A percentile compares a stretch with the other conserved stretches of the same genome.
These are phyloP conservation scores for Rhineura floridana DNA, from an alignment of 2,113 vertebrate genomes.

Conservation along the genomic window DNA sequence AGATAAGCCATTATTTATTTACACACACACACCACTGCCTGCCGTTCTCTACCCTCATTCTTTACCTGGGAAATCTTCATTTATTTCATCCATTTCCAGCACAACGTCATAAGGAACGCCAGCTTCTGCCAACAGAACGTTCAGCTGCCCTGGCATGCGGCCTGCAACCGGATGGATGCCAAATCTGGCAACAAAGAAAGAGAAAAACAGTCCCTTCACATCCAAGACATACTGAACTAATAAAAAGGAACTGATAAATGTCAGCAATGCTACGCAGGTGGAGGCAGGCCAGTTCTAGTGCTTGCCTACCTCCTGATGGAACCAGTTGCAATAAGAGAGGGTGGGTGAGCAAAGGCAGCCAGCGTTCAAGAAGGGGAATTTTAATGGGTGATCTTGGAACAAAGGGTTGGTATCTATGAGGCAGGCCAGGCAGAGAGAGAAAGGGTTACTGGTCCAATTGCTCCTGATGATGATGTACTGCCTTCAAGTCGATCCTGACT, in stretches of 20 bases:
- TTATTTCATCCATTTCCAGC: conserved; percentile 59
- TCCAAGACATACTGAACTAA: conserved; percentile 21
- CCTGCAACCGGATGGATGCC: conserved; percentile 77
- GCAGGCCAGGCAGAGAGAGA: neutral
- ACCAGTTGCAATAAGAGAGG: neutral
- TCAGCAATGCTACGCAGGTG: neutral
- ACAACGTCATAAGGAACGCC: conserved; percentile 57
- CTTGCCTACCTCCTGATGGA: neutral
- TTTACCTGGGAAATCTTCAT: conserved; percentile 55
- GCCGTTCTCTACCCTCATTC: neutral
- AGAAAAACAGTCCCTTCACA: neutral
- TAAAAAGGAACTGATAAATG: conserved; percentile 14
- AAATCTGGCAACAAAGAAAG: conserved; percentile 63
- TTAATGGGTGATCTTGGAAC: neutral
- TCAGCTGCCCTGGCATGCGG: conserved; percentile 52
- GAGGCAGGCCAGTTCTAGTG: neutral
- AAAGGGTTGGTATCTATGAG: neutral
- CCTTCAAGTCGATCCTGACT: no score
- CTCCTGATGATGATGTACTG: no score
- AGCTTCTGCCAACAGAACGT: conserved; percentile 51
- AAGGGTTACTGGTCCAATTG: no score
- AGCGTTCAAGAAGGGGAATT: neutral
- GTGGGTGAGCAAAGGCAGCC: no score
- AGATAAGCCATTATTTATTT: neutral
- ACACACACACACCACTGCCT: no score